Evolutionary conservation across 2,113 vertebrate species (phyloP).

Genomic region (Campylomormyrus tamandua): DNA sequence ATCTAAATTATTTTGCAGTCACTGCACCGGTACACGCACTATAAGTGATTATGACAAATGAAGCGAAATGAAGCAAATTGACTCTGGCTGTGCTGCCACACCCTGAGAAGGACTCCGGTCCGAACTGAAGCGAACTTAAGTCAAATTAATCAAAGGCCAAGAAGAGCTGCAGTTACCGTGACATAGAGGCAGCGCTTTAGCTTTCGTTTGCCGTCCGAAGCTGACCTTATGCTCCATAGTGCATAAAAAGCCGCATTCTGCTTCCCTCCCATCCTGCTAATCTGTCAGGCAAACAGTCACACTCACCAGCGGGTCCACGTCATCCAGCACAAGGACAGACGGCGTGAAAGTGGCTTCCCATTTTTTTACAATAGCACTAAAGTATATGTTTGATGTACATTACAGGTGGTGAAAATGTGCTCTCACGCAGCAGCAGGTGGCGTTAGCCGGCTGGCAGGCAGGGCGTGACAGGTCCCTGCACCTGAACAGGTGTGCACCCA

Average conservation of each 20-base stretch:
- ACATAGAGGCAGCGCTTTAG: not conserved
- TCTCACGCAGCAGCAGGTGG: slow-evolving; percentile 26
- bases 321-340: not conserved
- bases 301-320: not conserved
- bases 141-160: not conserved
- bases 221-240: not conserved
- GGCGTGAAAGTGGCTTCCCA: not conserved
- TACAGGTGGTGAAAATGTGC: slow-evolving; percentile 3
- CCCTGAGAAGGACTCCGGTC: not conserved
- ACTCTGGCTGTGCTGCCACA: not conserved
- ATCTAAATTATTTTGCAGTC: not conserved
- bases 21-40: not conserved
- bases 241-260: not conserved
- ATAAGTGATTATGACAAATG: not conserved
- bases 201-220: not conserved
- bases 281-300: not conserved
- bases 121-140: not conserved
- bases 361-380: not conserved
- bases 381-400: not conserved
- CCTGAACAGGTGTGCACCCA: not conserved
- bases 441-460: slow-evolving; percentile 6
- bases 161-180: not conserved
- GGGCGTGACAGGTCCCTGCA: not conserved
- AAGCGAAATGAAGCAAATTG: not conserved
- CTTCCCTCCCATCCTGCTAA: not conserved